These are phyloP conservation scores for Sigmodon hispidus DNA, from an alignment of 2,113 vertebrate species.

Conservation along the genomic window DNA sequence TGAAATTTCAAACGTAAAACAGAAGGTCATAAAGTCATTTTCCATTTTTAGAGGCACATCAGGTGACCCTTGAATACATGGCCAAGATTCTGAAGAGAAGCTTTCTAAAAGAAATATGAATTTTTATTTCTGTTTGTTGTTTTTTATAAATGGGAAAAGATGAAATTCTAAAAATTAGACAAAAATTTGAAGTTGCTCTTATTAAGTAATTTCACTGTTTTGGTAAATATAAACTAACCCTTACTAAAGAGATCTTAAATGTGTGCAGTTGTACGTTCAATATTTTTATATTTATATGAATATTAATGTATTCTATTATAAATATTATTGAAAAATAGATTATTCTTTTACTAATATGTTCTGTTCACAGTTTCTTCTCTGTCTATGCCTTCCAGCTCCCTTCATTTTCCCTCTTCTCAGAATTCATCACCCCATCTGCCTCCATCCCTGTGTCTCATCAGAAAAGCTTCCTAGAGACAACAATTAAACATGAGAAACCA, in stretches of 20 bases:
- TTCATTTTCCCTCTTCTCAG: neutral
- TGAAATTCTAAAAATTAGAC: slow-evolving; percentile 72
- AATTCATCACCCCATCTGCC: neutral
- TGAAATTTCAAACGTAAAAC: slow-evolving; percentile 74
- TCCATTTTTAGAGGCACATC: slow-evolving; percentile 71
- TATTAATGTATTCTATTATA: neutral
- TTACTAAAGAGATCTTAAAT: neutral
- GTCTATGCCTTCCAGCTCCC: neutral
- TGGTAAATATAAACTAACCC: slow-evolving; percentile 46
- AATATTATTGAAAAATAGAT: neutral
- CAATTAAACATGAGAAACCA: neutral
- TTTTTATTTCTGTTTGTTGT: neutral
- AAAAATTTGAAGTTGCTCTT: slow-evolving; percentile 57
- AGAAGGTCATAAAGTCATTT: slow-evolving; percentile 78
- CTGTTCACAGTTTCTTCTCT: neutral
- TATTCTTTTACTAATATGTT: neutral
- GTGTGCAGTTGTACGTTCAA: neutral
- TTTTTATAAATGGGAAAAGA: slow-evolving; percentile 58
- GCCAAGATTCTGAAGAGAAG: slow-evolving; percentile 66
- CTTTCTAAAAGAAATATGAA: slow-evolving; percentile 53
- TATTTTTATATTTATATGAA: neutral
- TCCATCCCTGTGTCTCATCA: too few species aligned
- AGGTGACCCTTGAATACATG: slow-evolving; percentile 76
- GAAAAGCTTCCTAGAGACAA: neutral
- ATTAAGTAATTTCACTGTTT: slow-evolving; percentile 29